A percentile compares a stretch with the other conserved stretches of the same genome.
phyloP scores from a whole-genome alignment of 2,113 vertebrate species.

The Misgurnus anguillicaudatus region DNA sequence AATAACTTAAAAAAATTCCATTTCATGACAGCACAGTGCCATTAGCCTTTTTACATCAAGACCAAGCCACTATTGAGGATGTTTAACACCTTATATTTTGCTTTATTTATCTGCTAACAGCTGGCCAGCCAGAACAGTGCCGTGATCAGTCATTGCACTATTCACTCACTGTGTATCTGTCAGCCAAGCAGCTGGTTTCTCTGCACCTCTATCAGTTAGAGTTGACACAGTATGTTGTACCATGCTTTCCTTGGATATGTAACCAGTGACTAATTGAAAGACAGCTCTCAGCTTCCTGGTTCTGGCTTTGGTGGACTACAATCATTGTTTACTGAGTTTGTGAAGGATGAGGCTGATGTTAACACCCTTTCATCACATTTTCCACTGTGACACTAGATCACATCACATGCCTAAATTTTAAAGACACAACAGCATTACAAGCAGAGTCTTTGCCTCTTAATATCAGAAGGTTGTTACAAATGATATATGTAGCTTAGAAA shows the following conservation, averaged over 20 bases:
- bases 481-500: background rate
- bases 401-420: no score
- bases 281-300: conserved; percentile 83
- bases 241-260: conserved; percentile 84
- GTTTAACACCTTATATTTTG: background rate
- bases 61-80: background rate
- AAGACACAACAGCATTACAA: no score
- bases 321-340: conserved; percentile 72
- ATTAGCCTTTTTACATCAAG: background rate
- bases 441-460: no score
- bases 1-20: background rate
- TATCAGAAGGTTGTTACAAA: no score
- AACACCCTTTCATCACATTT: conserved; percentile 55
- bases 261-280: conserved; percentile 79
- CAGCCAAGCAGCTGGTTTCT: conserved; percentile 70
- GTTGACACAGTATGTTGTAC: conserved; percentile 81
- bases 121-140: conserved; percentile 6
- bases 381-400: conserved; percentile 27
- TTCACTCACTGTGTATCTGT: conserved; percentile 4
- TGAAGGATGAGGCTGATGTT: conserved; percentile 68
- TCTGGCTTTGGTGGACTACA: conserved; percentile 78
- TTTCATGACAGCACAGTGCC: background rate
- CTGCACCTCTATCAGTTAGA: conserved; percentile 60
- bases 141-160: conserved; percentile 33
- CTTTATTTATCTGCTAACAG: background rate